Evolutionary conservation across 2,888 invertebrate genomes (phyloP).

Genomic region (Icerya purchasi): DNA sequence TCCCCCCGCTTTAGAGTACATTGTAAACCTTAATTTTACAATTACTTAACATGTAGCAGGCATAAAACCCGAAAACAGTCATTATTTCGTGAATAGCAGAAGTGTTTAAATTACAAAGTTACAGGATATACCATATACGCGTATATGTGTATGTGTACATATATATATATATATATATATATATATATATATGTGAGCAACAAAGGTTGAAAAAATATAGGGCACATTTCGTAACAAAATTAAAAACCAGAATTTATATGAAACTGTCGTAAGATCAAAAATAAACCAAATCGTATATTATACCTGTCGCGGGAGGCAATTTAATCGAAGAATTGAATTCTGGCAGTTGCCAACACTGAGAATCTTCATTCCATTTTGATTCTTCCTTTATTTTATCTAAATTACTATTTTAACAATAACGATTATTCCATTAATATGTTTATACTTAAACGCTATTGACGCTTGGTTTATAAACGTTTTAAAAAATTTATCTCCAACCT

Average conservation of each 20-base stretch:
- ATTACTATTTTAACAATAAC: slow-evolving; percentile 34
- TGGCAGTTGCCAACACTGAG: slow-evolving; percentile 46
- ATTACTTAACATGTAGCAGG: too few species aligned
- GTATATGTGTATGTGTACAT: not conserved
- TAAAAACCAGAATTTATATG: too few species aligned
- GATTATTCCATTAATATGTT: not conserved
- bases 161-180: not conserved
- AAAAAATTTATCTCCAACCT: too few species aligned
- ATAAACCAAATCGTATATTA: too few species aligned
- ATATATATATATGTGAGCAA: not conserved
- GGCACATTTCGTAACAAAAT: too few species aligned
- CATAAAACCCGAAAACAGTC: too few species aligned
- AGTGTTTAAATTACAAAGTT: too few species aligned
- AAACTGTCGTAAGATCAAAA: too few species aligned
- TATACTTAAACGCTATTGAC: not conserved
- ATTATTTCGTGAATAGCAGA: too few species aligned
- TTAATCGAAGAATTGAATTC: slow-evolving; percentile 40
- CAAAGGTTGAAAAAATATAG: not conserved
- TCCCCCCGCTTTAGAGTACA: too few species aligned
- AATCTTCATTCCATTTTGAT: slow-evolving; percentile 52
- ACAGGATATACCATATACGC: too few species aligned
- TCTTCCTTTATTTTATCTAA: slow-evolving; percentile 43
- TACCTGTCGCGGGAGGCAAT: slow-evolving; percentile 37
- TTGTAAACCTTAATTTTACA: too few species aligned
- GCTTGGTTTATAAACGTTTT: not conserved